Evolutionary conservation across 2,113 vertebrate species (phyloP).

Genomic region (Tretioscincus oriximinensis): DNA sequence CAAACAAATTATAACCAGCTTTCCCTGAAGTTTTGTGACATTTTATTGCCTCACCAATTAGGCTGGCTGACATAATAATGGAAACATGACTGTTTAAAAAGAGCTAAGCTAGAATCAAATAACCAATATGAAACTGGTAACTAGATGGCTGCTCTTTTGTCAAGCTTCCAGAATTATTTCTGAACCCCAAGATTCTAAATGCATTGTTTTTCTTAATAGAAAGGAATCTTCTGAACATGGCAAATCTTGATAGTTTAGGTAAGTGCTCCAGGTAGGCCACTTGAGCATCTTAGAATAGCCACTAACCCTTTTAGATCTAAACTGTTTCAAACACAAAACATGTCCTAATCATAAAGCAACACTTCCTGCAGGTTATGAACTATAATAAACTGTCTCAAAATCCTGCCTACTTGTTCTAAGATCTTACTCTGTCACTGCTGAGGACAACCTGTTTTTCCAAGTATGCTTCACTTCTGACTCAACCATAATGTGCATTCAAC

Average conservation of each 20-base stretch:
- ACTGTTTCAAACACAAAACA: not conserved
- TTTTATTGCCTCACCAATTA: slow-evolving; percentile 21
- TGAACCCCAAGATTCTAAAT: slow-evolving; percentile 19
- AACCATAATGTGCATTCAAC: no score
- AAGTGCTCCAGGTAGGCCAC: not conserved
- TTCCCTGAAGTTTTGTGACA: slow-evolving; percentile 17
- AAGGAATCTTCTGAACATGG: not conserved
- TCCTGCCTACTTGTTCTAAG: not conserved
- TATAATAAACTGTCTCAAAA: not conserved
- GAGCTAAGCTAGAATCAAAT: not conserved
- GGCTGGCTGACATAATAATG: slow-evolving; percentile 17
- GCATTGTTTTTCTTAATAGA: slow-evolving; percentile 7
- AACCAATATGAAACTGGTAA: not conserved
- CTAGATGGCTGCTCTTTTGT: not conserved
- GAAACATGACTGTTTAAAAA: not conserved
- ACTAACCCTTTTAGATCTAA: not conserved
- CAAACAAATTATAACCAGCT: not conserved
- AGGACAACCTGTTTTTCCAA: not conserved
- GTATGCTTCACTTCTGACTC: not conserved
- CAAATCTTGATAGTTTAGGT: not conserved
- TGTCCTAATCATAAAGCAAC: not conserved
- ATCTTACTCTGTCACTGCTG: not conserved
- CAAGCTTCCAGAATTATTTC: slow-evolving; percentile 11
- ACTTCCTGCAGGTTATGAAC: no score
- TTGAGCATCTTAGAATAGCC: not conserved